Conservation (phyloP, 2,797 vertebrate species). For the Spheniscus humboldti region DNA sequence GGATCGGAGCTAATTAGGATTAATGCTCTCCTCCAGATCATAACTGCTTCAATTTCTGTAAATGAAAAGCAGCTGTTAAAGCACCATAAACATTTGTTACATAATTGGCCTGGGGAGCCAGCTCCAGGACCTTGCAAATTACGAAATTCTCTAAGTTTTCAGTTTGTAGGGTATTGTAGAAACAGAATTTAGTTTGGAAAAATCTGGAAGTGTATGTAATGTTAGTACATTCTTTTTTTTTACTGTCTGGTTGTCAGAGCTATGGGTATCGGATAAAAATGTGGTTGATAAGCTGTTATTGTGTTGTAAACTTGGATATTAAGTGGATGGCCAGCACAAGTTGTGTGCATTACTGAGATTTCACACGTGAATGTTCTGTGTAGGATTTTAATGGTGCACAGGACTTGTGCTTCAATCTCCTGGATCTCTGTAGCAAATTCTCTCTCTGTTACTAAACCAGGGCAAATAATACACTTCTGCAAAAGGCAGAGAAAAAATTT, state of each 20-base stretch:
- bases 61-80: not conserved
- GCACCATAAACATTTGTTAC: not conserved
- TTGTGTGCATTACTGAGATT: not conserved
- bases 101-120: not conserved
- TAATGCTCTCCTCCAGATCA: not conserved
- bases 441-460: not conserved
- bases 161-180: not conserved
- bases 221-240: not conserved
- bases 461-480: not conserved
- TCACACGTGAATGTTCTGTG: not conserved
- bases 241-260: not conserved
- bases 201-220: not conserved
- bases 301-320: not conserved
- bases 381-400: not conserved
- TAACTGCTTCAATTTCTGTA: not conserved
- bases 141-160: not conserved
- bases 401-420: not conserved
- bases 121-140: not conserved
- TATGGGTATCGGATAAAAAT: not conserved
- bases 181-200: not conserved
- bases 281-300: not conserved
- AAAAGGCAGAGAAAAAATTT: not conserved
- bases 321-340: not conserved
- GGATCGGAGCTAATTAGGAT: not conserved
- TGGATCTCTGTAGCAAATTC: not conserved